These are phyloP conservation scores for Panthera tigris DNA, from an alignment of 2,113 vertebrate genomes.

Conservation along the genomic window DNA sequence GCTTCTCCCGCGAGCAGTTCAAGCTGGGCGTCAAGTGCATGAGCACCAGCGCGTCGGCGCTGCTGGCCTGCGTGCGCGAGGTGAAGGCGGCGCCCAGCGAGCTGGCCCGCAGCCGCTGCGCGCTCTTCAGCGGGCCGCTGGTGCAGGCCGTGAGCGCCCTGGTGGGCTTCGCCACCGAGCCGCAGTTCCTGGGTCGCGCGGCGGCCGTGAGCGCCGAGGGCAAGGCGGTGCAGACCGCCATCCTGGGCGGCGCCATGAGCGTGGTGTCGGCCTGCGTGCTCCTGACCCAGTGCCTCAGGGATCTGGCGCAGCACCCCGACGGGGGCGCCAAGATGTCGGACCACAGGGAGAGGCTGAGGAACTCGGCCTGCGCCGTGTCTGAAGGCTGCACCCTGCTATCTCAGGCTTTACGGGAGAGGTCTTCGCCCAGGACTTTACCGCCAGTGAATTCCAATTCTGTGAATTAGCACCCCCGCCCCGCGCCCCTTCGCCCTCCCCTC, in stretches of 20 bases:
- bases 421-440: slow-evolving; percentile 97
- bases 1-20: slow-evolving; percentile 97
- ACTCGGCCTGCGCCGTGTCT: slow-evolving; percentile 96
- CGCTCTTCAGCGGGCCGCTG: slow-evolving; percentile 95
- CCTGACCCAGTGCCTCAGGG: slow-evolving; percentile 98
- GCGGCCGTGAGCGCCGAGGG: slow-evolving; percentile 93
- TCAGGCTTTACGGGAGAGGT: slow-evolving; percentile 98
- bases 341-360: slow-evolving; percentile 96
- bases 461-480: slow-evolving; percentile 88
- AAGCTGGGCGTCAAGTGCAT: slow-evolving; percentile 97
- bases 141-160: slow-evolving; percentile 95
- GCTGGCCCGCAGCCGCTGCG: slow-evolving; percentile 93
- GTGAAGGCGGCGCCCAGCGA: slow-evolving; percentile 96
- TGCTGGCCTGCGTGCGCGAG: slow-evolving; percentile 96
- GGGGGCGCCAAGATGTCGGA: slow-evolving; percentile 96
- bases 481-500: not conserved
- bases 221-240: slow-evolving; percentile 97
- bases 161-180: slow-evolving; percentile 98
- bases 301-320: slow-evolving; percentile 96
- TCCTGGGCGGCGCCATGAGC: slow-evolving; percentile 98
- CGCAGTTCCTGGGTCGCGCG: slow-evolving; percentile 96
- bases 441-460: slow-evolving; percentile 98
- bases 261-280: slow-evolving; percentile 99
- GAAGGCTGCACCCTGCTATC: slow-evolving; percentile 98
- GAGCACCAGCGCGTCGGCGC: slow-evolving; percentile 96